Evolutionary conservation across 2,797 vertebrate genomes (phyloP), one percentile per base, ranked within the genome.

Genomic region (Glyptemys insculpta): DNA sequence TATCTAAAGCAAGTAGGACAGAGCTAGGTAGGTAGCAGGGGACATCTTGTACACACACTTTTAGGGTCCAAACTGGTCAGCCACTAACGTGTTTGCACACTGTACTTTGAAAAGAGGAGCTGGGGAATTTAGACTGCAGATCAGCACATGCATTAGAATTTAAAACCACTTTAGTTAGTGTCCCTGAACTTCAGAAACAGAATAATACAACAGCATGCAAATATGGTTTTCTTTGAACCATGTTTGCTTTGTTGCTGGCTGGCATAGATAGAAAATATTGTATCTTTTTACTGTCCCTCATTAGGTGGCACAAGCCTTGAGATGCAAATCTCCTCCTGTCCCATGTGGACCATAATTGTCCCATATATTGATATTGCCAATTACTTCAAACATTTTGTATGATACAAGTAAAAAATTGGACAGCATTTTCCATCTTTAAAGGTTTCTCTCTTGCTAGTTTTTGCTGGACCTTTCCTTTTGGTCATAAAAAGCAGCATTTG

Each of bases 141-240:
- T 52, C 53, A 49, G 49, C 29, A 62, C 14, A 93, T 27, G 50
- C 25, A 44, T 62, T 81, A 86, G 79, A 94, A 94, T 87, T 92
- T 88, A 83, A 88, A 87, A 53, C 47, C 37, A 92, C 16, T 34
- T 89, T 91, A 87, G 31, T 50, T 88, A 83, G 80, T 81, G 72
- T 72, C 87, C 89, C 56, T 1, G 6, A 79, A 54, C 31, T 94
- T 87, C 54, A 52, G 57, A 92, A 72, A 25, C 41, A 89, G 37
- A 79, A 27, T 76, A 78, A 5, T 14, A 80, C 12, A 86, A 8
- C 50, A 27, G 3, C n/a, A 84, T 16, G 54, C 52, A 96, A 93
- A 89, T 87, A n/a, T 1, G 12, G 23, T 54, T 92, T 78, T 54
- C 85, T 91, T 7, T 1, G 79, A 96, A 94, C 21, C 18, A 79